phyloP scores from a whole-genome alignment of 2,113 vertebrate species.

The Tetraodon nigroviridis region DNA sequence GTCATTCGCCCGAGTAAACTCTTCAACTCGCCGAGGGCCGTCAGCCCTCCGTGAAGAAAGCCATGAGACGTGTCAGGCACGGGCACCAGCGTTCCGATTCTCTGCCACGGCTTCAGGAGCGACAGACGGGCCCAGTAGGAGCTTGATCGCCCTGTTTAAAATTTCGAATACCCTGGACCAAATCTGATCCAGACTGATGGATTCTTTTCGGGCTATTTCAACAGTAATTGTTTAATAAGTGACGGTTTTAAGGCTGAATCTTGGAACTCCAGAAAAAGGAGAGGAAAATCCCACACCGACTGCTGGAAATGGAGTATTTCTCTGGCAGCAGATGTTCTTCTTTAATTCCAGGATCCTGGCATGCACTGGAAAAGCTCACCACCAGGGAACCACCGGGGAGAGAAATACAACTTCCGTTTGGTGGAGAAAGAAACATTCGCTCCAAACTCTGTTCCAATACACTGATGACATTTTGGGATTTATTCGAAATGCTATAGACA shows the following conservation, averaged over 20 bases:
- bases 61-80: neutral
- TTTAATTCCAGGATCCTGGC: neutral
- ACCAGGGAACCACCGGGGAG: neutral
- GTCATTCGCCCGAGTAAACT: conserved; percentile 55
- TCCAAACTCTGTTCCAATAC: too few relatives aligned
- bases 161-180: too few relatives aligned
- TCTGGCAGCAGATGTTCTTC: neutral
- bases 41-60: conserved; percentile 24
- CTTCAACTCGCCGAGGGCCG: conserved; percentile 65
- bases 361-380: neutral
- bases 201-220: neutral
- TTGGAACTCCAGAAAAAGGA: neutral
- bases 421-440: neutral
- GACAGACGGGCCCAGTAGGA: neutral
- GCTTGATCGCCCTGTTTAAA: neutral
- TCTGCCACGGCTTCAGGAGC: neutral
- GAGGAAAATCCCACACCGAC: neutral
- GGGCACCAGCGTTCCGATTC: too few relatives aligned
- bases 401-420: neutral
- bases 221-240: neutral
- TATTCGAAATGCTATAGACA: too few relatives aligned
- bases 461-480: too few relatives aligned
- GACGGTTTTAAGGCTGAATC: neutral
- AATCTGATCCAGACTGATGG: too few relatives aligned
- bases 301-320: neutral